Evolutionary conservation across 2,888 invertebrate species (phyloP).

Genomic region (Ditylenchus weischeri): DNA sequence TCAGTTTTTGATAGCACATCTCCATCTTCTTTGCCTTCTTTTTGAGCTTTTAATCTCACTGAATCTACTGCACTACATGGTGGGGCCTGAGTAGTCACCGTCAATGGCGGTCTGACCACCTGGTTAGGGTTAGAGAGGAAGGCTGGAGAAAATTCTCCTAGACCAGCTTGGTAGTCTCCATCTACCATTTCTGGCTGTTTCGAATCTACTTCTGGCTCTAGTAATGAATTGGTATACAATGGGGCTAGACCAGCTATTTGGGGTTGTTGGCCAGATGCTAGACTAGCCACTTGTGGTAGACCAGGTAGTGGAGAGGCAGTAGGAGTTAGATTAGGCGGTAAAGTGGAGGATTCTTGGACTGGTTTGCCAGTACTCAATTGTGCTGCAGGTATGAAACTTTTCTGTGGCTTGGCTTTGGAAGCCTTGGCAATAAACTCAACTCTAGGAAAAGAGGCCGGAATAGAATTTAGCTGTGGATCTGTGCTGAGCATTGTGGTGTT

Average conservation of each 20-base stretch:
- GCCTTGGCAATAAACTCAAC: constrained; percentile 1
- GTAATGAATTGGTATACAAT: not conserved
- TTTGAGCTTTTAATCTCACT: not conserved
- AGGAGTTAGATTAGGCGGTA: no score
- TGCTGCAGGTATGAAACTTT: not conserved
- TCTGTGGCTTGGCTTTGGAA: not conserved
- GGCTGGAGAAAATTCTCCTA: not conserved
- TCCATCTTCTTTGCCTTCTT: not conserved
- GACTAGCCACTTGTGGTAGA: no score
- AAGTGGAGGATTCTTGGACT: no score
- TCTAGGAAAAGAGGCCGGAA: constrained; percentile 5
- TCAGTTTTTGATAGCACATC: not conserved
- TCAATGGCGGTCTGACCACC: not conserved
- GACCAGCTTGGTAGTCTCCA: constrained; percentile 1
- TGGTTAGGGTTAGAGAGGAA: not conserved
- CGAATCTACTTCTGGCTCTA: not conserved
- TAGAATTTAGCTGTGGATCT: not conserved
- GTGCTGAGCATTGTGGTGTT: not conserved
- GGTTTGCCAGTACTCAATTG: not conserved
- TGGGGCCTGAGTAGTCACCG: not conserved
- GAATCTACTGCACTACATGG: no score
- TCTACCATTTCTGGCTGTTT: constrained; percentile 6
- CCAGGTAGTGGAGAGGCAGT: no score
- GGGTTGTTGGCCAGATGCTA: no score
- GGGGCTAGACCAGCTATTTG: no score